Percentiles rank a stretch among this genome's conserved stretches.
phyloP scores from a whole-genome alignment of 2,888 invertebrate species.

The Yponomeuta evonymella region DNA sequence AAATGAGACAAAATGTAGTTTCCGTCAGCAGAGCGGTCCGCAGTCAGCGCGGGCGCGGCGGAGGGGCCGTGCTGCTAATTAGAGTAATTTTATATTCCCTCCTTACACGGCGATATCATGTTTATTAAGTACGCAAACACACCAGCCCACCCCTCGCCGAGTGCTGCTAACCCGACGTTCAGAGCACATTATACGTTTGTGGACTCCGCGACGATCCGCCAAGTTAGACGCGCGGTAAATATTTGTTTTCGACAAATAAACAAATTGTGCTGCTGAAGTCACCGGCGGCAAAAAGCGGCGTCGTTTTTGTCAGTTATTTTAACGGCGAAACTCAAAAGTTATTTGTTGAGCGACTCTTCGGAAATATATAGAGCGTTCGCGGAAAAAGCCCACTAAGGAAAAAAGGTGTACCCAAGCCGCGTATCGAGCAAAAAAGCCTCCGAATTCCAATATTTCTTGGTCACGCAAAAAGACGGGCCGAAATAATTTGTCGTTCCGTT shows the following conservation, averaged over 20 bases:
- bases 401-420: background rate
- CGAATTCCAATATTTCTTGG: background rate
- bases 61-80: background rate
- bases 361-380: background rate
- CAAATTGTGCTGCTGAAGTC: background rate
- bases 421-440: background rate
- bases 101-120: conserved; percentile 3
- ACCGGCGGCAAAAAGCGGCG: too few species aligned
- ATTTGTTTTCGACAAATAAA: background rate
- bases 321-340: too few species aligned
- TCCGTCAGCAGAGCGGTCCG: background rate
- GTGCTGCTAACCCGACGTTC: too few species aligned
- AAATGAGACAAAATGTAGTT: background rate
- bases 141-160: background rate
- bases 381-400: background rate
- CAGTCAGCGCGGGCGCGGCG: background rate
- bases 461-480: background rate
- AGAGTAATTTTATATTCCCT: conserved; percentile 5
- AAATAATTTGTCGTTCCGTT: background rate
- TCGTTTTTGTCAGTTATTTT: too few species aligned
- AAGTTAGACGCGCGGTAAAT: background rate
- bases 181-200: too few species aligned
- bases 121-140: background rate
- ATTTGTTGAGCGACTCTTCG: too few species aligned
- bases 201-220: too few species aligned